Percentiles rank a stretch among this genome's conserved stretches.
Evolutionary conservation across 2,888 invertebrate species (phyloP).

Genomic region (Willowsia nigromaculata): DNA sequence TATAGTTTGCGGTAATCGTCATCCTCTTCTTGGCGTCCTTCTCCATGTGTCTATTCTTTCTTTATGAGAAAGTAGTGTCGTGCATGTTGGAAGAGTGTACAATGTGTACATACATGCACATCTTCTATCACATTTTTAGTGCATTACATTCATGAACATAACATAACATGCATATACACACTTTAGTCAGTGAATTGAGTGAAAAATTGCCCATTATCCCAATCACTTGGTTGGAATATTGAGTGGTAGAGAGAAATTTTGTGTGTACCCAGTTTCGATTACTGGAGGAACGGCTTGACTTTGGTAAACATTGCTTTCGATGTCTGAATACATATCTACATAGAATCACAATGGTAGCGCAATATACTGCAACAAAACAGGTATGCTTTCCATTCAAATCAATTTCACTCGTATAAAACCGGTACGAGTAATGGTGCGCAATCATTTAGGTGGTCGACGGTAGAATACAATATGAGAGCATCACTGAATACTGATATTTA

Average conservation of each 20-base stretch:
- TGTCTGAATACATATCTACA: background rate
- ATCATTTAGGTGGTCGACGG: background rate
- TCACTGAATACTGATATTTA: background rate
- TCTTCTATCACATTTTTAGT: slow-evolving; percentile 2
- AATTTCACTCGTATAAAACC: background rate
- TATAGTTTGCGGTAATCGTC: background rate
- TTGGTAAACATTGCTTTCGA: background rate
- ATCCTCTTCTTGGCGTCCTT: background rate
- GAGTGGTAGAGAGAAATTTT: slow-evolving; percentile 15
- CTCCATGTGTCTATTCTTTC: background rate
- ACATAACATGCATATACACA: slow-evolving; percentile 21
- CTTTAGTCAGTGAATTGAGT: slow-evolving; percentile 63
- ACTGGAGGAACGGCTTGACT: background rate
- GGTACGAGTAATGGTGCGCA: background rate
- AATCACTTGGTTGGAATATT: slow-evolving; percentile 70
- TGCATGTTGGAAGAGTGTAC: background rate
- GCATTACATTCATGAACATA: slow-evolving; percentile 39
- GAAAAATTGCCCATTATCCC: slow-evolving; percentile 71
- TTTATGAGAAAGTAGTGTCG: background rate
- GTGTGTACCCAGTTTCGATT: background rate
- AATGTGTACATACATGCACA: background rate
- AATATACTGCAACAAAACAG: background rate
- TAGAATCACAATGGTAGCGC: background rate
- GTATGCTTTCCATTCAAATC: background rate
- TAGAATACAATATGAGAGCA: background rate